A percentile compares a stretch with the other conserved stretches of the same genome.
Conservation (phyloP, 2,888 invertebrate species). For the Xylocampa areola region DNA sequence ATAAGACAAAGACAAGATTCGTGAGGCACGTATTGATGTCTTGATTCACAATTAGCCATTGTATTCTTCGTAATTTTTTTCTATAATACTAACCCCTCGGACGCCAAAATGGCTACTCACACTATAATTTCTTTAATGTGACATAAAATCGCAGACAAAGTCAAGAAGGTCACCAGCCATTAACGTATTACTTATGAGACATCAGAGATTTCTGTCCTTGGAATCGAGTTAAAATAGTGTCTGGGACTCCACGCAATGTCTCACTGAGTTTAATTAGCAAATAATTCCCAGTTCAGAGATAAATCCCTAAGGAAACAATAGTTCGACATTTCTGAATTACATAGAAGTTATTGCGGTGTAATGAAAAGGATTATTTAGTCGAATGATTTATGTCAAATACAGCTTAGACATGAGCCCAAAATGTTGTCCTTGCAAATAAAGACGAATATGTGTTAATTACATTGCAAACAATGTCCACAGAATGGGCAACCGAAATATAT, state of each 20-base stretch:
- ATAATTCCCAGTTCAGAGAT: slow-evolving; percentile 22
- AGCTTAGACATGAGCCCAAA: too few relatives aligned
- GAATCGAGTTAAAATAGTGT: slow-evolving; percentile 31
- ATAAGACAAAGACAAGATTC: too few relatives aligned
- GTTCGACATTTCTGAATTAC: slow-evolving; percentile 4
- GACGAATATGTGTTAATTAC: too few relatives aligned
- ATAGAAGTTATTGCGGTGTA: too few relatives aligned
- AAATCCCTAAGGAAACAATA: slow-evolving; percentile 16
- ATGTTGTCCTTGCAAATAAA: too few relatives aligned
- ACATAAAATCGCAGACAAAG: slow-evolving; percentile 12
- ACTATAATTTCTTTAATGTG: not conserved
- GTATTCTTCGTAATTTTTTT: too few relatives aligned
- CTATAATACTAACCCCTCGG: too few relatives aligned
- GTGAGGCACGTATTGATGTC: too few relatives aligned
- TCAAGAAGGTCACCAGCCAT: slow-evolving; percentile 23
- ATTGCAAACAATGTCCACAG: too few relatives aligned
- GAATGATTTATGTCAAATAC: too few relatives aligned
- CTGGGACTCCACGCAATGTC: slow-evolving; percentile 14
- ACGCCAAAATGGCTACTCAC: not conserved
- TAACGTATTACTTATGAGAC: slow-evolving; percentile 23
- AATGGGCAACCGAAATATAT: too few relatives aligned
- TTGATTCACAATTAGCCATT: too few relatives aligned
- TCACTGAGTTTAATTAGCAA: slow-evolving; percentile 37
- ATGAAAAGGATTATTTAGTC: not conserved
- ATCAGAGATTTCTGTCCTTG: slow-evolving; percentile 47